Evolutionary conservation across 30 jellyfish, hydroid and myxozoan species (phyloP), one percentile per base, ranked within the genome.

Genomic region (Aurelia sp.): DNA sequence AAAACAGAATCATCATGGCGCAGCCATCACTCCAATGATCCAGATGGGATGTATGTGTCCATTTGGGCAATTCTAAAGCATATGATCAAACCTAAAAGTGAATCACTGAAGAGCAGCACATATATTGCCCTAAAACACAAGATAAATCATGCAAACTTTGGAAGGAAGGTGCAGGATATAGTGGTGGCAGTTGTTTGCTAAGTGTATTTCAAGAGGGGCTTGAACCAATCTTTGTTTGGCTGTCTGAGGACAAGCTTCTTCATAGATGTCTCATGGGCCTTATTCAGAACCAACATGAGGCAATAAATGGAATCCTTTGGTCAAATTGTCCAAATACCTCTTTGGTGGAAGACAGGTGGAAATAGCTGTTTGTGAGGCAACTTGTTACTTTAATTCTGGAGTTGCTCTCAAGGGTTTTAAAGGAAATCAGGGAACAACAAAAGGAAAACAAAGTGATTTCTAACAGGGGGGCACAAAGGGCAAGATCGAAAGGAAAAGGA

Each of bases 231-330:
- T 53, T 53, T 53, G 75, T 9, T 12, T 18, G 64, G 64, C 64
- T 63, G 13, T 63, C 75, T 63, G 75, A 63, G 35, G 35, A 22
- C 10, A 30, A 17, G 21, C 75, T 63, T 13, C 75, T 63, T 11
- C 75, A 63, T 15, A 63, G 75, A 20, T 63, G 35, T 63, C 75
- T 63, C 9, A 22, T 22, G 21, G 75, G 75, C 75, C 10, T 63
- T 15, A 63, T 30, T 20, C 75, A 63, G 35, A 63, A 13, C 35
- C 15, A 20, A 11, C 13, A 63, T 13, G 15, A 11, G 75, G 13
- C 33, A 13, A 12, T 11, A 9, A 20, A 13, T 63, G 10, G 30
- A 13, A 15, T 10, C 21, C 33, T 63, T 22, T 63, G 75, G 27
- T 17, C 75, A 13, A 13, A 12, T 13, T 63, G 75, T 13, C 75